Evolutionary conservation across 2,113 vertebrate species (phyloP).

Genomic region (Excalfactoria chinensis): DNA sequence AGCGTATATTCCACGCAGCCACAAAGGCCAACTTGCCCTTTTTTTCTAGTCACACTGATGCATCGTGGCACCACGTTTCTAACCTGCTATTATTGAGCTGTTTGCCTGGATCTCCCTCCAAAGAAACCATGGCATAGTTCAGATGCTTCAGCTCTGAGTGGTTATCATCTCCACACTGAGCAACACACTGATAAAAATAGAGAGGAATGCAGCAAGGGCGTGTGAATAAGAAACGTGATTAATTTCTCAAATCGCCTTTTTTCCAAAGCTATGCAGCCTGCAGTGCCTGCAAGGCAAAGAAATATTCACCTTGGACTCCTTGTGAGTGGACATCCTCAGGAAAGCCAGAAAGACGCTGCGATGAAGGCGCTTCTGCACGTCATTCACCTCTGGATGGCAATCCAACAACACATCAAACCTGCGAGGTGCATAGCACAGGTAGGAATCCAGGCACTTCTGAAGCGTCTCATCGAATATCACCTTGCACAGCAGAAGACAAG

Average conservation of each 20-base stretch:
- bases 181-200: not conserved
- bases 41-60: not conserved
- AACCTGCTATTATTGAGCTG: not conserved
- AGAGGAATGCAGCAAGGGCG: not conserved
- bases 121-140: not conserved
- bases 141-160: not conserved
- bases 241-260: not conserved
- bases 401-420: slow-evolving; percentile 81
- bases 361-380: slow-evolving; percentile 87
- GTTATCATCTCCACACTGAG: rapidly evolving
- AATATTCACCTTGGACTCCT: slow-evolving; percentile 91
- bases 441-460: slow-evolving; percentile 94
- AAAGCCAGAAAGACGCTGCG: slow-evolving; percentile 89
- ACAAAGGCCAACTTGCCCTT: not conserved
- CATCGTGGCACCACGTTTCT: rapidly evolving
- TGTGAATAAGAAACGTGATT: not conserved
- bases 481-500: slow-evolving; percentile 66
- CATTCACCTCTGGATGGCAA: slow-evolving; percentile 75
- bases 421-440: slow-evolving; percentile 86
- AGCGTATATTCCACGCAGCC: not conserved
- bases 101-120: not conserved
- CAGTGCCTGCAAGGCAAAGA: not conserved
- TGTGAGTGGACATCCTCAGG: slow-evolving; percentile 96
- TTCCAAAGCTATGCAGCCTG: not conserved
- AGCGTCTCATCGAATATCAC: slow-evolving; percentile 95